phyloP scores from a whole-genome alignment of 1,140 invertebrate genomes.

The Phthorimaea operculella region DNA sequence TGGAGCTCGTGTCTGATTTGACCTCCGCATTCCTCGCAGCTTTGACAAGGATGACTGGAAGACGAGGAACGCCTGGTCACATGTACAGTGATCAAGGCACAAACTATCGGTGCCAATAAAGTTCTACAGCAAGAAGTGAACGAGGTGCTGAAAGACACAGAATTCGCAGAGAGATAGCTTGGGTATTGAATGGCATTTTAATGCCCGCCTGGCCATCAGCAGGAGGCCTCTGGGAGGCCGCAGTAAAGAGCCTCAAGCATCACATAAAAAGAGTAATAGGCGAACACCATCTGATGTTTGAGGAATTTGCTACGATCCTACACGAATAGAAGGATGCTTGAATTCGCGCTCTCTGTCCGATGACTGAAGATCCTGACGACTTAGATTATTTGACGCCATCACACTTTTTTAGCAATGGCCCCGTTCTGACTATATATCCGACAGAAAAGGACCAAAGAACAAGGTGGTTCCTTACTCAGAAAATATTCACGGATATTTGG shows the following conservation, averaged over 20 bases:
- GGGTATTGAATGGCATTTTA: conserved; percentile 29
- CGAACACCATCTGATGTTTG: conserved; percentile 26
- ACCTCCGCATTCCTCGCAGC: conserved; percentile 31
- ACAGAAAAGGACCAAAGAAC: conserved; percentile 8
- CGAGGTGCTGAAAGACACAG: conserved; percentile 20
- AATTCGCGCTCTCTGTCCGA: conserved; percentile 32
- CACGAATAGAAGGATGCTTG: conserved; percentile 29
- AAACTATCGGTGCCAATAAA: conserved; percentile 27
- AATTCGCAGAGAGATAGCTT: conserved; percentile 8
- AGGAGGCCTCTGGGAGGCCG: conserved; percentile 19
- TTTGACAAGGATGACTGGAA: conserved; percentile 27
- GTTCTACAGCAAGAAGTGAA: conserved; percentile 12
- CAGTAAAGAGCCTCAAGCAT: conserved; percentile 16
- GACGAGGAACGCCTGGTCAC: conserved; percentile 20
- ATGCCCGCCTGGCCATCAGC: conserved; percentile 19
- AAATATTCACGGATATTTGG: conserved; percentile 14
- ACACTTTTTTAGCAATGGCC: conserved; percentile 40
- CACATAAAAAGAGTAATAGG: conserved; percentile 25
- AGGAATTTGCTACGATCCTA: conserved; percentile 28
- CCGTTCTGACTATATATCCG: conserved; percentile 14
- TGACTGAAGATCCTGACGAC: conserved; percentile 18
- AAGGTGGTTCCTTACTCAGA: conserved; percentile 6
- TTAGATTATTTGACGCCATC: conserved; percentile 32
- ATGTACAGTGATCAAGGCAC: conserved; percentile 29
- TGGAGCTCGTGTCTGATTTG: conserved; percentile 48